phyloP scores from a whole-genome alignment of 2,888 invertebrate species.

The Erebia epiphron region DNA sequence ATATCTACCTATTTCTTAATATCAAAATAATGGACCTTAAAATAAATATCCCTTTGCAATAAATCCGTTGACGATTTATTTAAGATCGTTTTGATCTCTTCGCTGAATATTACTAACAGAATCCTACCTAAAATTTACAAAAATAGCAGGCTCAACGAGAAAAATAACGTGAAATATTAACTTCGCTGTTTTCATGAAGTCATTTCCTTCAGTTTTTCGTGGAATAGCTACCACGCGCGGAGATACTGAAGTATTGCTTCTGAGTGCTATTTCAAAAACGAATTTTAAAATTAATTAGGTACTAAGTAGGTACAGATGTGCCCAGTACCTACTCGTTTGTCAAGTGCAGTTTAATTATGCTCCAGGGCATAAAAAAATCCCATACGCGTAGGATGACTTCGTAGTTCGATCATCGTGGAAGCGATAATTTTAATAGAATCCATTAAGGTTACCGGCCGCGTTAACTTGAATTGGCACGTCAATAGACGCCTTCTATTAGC shows the following conservation, averaged over 20 bases:
- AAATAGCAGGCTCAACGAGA: neutral
- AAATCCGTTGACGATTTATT: conserved; percentile 23
- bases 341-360: conserved; percentile 12
- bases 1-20: neutral
- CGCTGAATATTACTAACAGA: neutral
- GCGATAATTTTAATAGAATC: conserved; percentile 39
- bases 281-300: no score
- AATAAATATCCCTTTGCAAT: conserved; percentile 27
- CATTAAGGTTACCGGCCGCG: conserved; percentile 31
- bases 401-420: conserved; percentile 27
- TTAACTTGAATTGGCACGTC: conserved; percentile 35
- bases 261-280: no score
- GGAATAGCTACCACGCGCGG: neutral
- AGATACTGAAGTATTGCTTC: neutral
- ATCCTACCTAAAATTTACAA: neutral
- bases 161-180: neutral
- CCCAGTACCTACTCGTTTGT: neutral
- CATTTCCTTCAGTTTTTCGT: neutral
- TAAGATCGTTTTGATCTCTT: conserved; percentile 20
- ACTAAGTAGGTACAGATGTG: no score
- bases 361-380: conserved; percentile 12
- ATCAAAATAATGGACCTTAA: conserved; percentile 13
- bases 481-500: conserved; percentile 34
- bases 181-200: neutral
- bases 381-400: conserved; percentile 26